Percentiles rank a stretch among this genome's conserved stretches.
Conservation (phyloP, 2,113 vertebrate genomes). For the Fulica atra region DNA sequence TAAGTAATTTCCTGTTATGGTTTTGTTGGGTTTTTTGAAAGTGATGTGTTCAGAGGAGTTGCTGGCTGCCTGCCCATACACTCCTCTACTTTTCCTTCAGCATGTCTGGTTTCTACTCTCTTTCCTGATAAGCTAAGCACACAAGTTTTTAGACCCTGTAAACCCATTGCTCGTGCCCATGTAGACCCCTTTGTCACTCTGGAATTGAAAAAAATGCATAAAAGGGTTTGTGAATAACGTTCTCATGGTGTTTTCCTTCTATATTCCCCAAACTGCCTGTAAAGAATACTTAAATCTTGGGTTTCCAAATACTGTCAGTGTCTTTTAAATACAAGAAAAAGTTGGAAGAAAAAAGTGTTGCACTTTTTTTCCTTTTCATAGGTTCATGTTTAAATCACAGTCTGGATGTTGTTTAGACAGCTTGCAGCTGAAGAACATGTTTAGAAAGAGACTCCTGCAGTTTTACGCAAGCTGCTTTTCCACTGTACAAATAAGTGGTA, state of each 20-base stretch:
- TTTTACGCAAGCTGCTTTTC: background rate
- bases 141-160: background rate
- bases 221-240: background rate
- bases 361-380: background rate
- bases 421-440: conserved; percentile 46
- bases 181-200: background rate
- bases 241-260: background rate
- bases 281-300: background rate
- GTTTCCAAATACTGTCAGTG: background rate
- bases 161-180: background rate
- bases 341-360: background rate
- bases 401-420: conserved; percentile 46
- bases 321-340: conserved; percentile 3
- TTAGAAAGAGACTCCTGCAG: background rate
- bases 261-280: background rate
- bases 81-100: background rate
- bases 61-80: background rate
- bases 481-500: background rate
- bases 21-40: background rate
- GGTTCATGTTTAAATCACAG: conserved; percentile 4
- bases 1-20: background rate
- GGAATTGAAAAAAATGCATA: background rate
- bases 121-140: background rate
- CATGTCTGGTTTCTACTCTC: background rate
- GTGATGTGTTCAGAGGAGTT: background rate